Percentiles rank a stretch among this genome's conserved stretches.
These are phyloP conservation scores for Spea hammondii DNA, from an alignment of 2,797 vertebrate genomes.

Conservation along the genomic window DNA sequence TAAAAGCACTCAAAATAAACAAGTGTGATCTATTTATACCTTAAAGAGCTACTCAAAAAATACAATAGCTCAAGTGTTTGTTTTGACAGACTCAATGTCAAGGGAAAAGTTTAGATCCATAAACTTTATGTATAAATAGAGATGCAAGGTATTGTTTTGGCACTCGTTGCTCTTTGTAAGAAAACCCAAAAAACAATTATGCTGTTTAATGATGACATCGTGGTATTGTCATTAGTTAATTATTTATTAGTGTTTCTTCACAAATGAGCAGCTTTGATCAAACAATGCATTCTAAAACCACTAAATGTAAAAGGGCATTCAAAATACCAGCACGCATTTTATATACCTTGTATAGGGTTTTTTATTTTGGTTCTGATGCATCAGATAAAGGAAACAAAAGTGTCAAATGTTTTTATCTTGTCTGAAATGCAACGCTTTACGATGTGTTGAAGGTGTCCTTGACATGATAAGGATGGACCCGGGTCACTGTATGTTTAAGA, in stretches of 20 bases:
- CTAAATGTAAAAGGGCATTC: slow-evolving; percentile 18
- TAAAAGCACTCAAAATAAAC: slow-evolving; percentile 70
- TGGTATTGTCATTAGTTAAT: slow-evolving; percentile 56
- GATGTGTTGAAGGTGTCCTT: too few relatives aligned
- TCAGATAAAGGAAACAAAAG: slow-evolving; percentile 20
- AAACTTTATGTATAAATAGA: slow-evolving; percentile 59
- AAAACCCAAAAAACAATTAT: slow-evolving; percentile 7
- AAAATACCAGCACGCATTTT: not conserved
- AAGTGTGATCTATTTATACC: slow-evolving; percentile 65
- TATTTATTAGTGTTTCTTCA: slow-evolving; percentile 51
- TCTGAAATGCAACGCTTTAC: not conserved
- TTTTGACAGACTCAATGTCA: slow-evolving; percentile 58
- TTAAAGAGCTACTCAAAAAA: slow-evolving; percentile 64
- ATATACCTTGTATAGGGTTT: slow-evolving; percentile 13
- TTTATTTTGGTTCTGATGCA: slow-evolving; percentile 5
- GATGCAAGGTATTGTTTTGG: slow-evolving; percentile 57
- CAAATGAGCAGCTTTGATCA: slow-evolving; percentile 39
- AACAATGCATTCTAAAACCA: slow-evolving; percentile 29
- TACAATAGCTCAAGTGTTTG: slow-evolving; percentile 64
- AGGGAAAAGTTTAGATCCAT: slow-evolving; percentile 58
- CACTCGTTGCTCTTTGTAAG: slow-evolving; percentile 52
- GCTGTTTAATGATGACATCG: slow-evolving; percentile 55
- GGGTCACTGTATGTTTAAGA: too few relatives aligned
- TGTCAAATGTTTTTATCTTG: slow-evolving; percentile 24
- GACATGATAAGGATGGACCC: too few relatives aligned